Conservation (phyloP, 2,888 invertebrate genomes). For the Xanthorhoe designata region DNA sequence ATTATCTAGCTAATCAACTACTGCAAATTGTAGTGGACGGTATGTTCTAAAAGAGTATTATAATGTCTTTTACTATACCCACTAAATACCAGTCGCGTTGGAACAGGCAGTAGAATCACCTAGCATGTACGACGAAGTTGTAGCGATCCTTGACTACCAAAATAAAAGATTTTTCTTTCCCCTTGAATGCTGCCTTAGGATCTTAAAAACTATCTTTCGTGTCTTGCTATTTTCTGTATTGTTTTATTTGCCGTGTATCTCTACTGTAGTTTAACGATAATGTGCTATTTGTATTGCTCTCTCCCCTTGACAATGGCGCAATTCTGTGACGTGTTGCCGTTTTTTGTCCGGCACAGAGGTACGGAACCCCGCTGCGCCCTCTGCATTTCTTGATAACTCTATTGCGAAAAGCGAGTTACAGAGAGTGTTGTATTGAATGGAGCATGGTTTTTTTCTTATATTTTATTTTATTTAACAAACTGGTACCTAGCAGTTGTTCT, state of each 20-base stretch:
- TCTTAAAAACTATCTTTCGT: too few species aligned
- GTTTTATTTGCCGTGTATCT: neutral
- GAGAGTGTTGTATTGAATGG: slow-evolving; percentile 59
- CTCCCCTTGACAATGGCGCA: slow-evolving; percentile 60
- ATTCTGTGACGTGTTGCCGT: slow-evolving; percentile 61
- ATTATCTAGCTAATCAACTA: too few species aligned
- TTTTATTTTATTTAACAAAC: neutral
- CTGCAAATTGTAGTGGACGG: too few species aligned
- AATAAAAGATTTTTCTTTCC: too few species aligned
- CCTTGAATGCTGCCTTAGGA: too few species aligned
- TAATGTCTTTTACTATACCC: too few species aligned
- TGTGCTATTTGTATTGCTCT: slow-evolving; percentile 22
- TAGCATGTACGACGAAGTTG: too few species aligned
- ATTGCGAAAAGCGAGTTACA: slow-evolving; percentile 65
- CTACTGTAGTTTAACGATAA: slow-evolving; percentile 5
- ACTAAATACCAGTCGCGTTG: too few species aligned
- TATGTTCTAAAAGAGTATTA: too few species aligned
- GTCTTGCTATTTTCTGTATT: neutral
- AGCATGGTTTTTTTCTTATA: slow-evolving; percentile 47
- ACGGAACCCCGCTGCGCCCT: slow-evolving; percentile 63
- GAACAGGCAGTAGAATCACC: too few species aligned
- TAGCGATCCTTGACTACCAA: too few species aligned
- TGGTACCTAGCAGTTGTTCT: neutral
- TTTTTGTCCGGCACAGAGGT: slow-evolving; percentile 62
- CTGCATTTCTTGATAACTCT: slow-evolving; percentile 81